phyloP scores from a whole-genome alignment of 2,797 vertebrate species.

The Pipistrellus kuhlii region DNA sequence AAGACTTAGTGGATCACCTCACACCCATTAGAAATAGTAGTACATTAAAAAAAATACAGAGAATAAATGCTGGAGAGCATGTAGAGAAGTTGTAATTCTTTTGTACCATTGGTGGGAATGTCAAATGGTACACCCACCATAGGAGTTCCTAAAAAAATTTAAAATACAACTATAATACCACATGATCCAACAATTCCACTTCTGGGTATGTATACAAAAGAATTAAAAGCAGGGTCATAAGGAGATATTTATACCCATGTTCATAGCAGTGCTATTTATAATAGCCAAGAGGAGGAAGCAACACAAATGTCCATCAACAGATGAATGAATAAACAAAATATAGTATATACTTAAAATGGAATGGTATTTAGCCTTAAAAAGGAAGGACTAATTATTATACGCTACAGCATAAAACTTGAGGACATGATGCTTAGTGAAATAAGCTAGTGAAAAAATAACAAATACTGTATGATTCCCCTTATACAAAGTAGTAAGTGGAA shows the following conservation, averaged over 20 bases:
- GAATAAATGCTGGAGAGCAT: neutral
- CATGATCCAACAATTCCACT: neutral
- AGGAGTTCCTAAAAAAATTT: neutral
- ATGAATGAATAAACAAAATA: neutral
- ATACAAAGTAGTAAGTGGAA: neutral
- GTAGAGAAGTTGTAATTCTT: neutral
- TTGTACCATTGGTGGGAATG: neutral
- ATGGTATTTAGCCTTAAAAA: neutral
- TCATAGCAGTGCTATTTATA: neutral
- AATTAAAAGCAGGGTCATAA: slow-evolving; percentile 15
- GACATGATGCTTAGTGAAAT: neutral
- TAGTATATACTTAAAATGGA: neutral
- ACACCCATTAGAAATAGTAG: neutral
- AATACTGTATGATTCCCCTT: neutral
- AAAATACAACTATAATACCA: neutral
- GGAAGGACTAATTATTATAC: neutral
- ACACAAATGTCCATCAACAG: neutral
- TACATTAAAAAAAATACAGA: neutral
- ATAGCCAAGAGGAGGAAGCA: neutral
- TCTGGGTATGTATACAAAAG: neutral
- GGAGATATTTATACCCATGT: neutral
- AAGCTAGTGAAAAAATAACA: neutral
- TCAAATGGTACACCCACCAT: neutral
- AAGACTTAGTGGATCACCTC: neutral
- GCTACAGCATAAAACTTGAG: neutral